These are phyloP conservation scores for Amphibalanus amphitrite DNA, from an alignment of 1,140 invertebrate species.

Conservation along the genomic window DNA sequence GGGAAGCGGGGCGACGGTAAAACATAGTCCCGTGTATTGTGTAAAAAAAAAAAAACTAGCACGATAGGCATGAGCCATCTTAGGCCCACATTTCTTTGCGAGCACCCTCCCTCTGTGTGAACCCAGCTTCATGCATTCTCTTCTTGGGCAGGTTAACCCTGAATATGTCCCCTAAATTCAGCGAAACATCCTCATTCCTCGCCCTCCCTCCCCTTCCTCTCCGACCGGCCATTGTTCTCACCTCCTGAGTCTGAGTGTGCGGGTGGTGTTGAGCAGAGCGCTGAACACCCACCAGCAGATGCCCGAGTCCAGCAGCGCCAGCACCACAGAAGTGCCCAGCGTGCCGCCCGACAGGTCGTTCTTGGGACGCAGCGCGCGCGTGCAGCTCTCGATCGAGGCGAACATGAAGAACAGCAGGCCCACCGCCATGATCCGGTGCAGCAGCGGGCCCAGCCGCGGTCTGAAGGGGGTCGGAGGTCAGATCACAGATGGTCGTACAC, in stretches of 20 bases:
- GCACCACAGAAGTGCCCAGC: slow-evolving; percentile 27
- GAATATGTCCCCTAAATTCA: no score
- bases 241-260: slow-evolving; percentile 60
- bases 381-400: slow-evolving; percentile 60
- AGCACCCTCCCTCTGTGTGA: no score
- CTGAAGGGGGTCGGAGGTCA: slow-evolving; percentile 29
- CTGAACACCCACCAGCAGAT: slow-evolving; percentile 64
- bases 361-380: slow-evolving; percentile 50
- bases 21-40: no score
- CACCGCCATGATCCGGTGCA: slow-evolving; percentile 67
- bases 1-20: no score
- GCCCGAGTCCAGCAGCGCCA: slow-evolving; percentile 45
- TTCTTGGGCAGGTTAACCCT: no score
- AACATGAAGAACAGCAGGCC: slow-evolving; percentile 64
- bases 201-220: no score
- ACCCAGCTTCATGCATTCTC: no score
- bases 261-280: slow-evolving; percentile 69
- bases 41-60: no score
- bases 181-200: no score
- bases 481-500: slow-evolving; percentile 3
- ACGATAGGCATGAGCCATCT: no score
- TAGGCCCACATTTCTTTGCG: no score
- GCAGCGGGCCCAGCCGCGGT: slow-evolving; percentile 62
- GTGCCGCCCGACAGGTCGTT: slow-evolving; percentile 34
- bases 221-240: background rate